Evolutionary conservation across 2,888 invertebrate genomes (phyloP), one percentile per base, ranked within the genome.

Genomic region (Euplagia quadripunctaria): DNA sequence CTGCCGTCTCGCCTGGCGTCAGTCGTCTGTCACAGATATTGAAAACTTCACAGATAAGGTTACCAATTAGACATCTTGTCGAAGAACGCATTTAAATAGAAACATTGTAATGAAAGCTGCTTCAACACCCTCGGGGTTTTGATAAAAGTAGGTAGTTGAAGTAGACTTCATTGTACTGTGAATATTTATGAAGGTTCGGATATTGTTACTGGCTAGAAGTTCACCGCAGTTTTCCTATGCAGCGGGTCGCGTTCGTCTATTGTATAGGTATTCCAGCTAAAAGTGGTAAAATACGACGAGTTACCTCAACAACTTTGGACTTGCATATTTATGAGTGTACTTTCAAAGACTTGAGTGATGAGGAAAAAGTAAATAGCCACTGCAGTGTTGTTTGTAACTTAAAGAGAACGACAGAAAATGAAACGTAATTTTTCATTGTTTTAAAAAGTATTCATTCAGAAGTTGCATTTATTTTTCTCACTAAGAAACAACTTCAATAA

Each of bases 251-350:
- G 86, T 85, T 88, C 82, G 81, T 79, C 90, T 90, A 91, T 93
- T 93, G 92, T 93, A 89, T 88, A 87, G 89, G 88, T 90, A 89
- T 90, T 86, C 87, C 87, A 88, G 89, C 89, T 91, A 90, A 91
- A 90, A 91, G 89, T 91, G 89, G 88, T 90, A 88, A 91, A 93
- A 92, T 92, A 92, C 91, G 87, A 89, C 84, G 89, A 91, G 90
- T 88, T 91, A 87, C 89, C 86, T 86, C 89, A 88, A 89, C 90
- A 92, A 91, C 90, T 92, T 89, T 84, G 84, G 89, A 88, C 90
- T 92, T 93, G 94, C 93, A 93, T 93, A 94, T 94, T 94, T 93
- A 93, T 93, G 93, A 94, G 91, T 90, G 88, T 91, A 91, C 90
- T 93, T 92, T 87, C 86, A 91, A 92, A 93, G 91, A 92, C 92